Evolutionary conservation across 2,797 vertebrate species (phyloP), one percentile per base, ranked within the genome.

Genomic region (Neosalanx taihuensis): DNA sequence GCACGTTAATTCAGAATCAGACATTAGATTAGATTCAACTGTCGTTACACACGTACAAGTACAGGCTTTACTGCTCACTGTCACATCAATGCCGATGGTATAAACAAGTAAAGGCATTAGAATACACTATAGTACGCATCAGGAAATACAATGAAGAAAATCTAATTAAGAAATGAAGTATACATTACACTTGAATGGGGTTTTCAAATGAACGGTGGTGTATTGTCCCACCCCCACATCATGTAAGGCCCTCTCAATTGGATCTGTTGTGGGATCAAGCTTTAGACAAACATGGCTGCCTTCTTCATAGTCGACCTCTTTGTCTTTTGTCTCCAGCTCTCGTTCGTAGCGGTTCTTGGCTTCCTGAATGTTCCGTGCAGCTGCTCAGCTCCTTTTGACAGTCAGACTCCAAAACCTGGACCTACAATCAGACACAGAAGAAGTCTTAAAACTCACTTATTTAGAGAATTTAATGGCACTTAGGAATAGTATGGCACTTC

Each of bases 341-440:
- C 46, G n/a, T 17, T 33, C 65, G n/a, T 53, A 67, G 1, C 29
- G 26, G n/a, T 18, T 26, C 65, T 67, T 53, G 17, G 62, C 71
- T 30, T 30, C 33, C 49, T 46, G 20, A 29, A 66, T 72, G 76
- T 70, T 72, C 33, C 35, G 59, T 23, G 51, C 72, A 35, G 26
- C 71, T 60, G 35, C n/a, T 67, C 49, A 67, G 33, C 35, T 79
- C 73, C n/a, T 78, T 53, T 51, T 66, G 72, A 64, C 76, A 72
- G 2, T n/a, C 23, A 3, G 60, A 69, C 69, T 69, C 57, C 57
- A 66, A 17, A 67, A 65, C n/a, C 56, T 46, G 70, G 66, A 75
- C 70, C 64, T 75, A 46, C 53, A 31, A 46, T 33, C 51, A 72
- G 46, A 59, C 23, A 51, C 1, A 46, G 12, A 1, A 10, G 41